Evolutionary conservation across 1,140 invertebrate genomes (phyloP).

Genomic region (Mercenaria mercenaria): DNA sequence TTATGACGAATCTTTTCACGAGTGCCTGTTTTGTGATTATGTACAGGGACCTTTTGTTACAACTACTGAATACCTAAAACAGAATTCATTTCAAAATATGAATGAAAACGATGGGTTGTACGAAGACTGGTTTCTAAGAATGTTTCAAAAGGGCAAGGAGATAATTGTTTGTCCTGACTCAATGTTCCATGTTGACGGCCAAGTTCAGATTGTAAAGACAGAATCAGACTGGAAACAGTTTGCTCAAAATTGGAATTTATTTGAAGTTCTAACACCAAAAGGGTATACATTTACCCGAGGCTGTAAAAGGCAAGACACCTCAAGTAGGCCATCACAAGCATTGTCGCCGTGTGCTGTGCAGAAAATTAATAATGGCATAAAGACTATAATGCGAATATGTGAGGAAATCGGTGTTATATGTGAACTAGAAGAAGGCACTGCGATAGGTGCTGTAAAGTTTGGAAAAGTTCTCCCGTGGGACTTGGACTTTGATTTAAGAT

Average conservation of each 20-base stretch:
- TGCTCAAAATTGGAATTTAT: background rate
- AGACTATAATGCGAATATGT: too few relatives aligned
- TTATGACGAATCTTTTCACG: too few relatives aligned
- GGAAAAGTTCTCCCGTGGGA: background rate
- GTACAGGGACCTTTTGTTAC: too few relatives aligned
- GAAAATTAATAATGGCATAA: background rate
- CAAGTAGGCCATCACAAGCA: background rate
- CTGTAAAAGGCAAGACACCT: background rate
- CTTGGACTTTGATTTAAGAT: background rate
- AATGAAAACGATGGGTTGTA: background rate
- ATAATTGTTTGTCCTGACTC: background rate
- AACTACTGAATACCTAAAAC: background rate
- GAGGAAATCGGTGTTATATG: background rate
- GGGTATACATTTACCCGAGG: background rate
- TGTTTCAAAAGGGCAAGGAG: background rate
- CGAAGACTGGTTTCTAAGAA: background rate
- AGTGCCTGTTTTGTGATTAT: too few relatives aligned
- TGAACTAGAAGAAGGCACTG: background rate
- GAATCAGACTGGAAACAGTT: background rate
- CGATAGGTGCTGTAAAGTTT: background rate
- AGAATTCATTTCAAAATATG: background rate
- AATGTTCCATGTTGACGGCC: background rate
- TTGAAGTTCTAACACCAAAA: background rate
- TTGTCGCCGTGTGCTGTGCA: background rate
- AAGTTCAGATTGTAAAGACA: background rate